Conservation (phyloP, 2,113 vertebrate species). For the Neoarius graeffei region DNA sequence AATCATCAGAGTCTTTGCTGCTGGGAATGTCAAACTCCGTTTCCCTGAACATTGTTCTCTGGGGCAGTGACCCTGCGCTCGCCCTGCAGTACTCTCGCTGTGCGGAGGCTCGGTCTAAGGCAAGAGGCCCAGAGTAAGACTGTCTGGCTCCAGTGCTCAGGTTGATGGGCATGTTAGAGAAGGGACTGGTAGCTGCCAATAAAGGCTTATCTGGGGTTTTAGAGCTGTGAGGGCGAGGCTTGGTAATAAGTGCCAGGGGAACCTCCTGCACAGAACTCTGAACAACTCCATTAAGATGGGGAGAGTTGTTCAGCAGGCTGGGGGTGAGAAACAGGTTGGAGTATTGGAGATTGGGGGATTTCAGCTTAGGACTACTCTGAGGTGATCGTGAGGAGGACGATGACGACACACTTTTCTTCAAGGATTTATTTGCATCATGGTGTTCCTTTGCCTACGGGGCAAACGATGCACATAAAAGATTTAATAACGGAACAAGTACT, state of each 20-base stretch:
- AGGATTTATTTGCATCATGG: slow-evolving; percentile 77
- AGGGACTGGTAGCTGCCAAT: slow-evolving; percentile 68
- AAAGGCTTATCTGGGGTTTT: slow-evolving; percentile 70
- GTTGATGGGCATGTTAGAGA: slow-evolving; percentile 81
- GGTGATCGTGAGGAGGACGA: slow-evolving; percentile 54
- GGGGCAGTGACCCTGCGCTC: slow-evolving; percentile 68
- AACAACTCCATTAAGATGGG: slow-evolving; percentile 81
- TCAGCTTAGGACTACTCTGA: slow-evolving; percentile 71
- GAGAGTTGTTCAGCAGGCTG: slow-evolving; percentile 78
- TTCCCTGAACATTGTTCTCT: slow-evolving; percentile 78
- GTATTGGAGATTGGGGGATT: slow-evolving; percentile 78
- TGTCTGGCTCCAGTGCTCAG: slow-evolving; percentile 80
- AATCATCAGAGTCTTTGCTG: slow-evolving; percentile 91
- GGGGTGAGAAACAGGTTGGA: slow-evolving; percentile 84
- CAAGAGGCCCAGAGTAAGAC: slow-evolving; percentile 63
- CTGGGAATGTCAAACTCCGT: slow-evolving; percentile 85
- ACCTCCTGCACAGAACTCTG: slow-evolving; percentile 85
- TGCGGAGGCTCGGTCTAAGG: slow-evolving; percentile 63
- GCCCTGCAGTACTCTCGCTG: slow-evolving; percentile 71
- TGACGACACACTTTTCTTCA: slow-evolving; percentile 78
- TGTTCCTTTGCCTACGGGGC: slow-evolving; percentile 77
- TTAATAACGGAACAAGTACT: slow-evolving; percentile 56
- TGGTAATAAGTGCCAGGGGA: slow-evolving; percentile 89
- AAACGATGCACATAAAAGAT: slow-evolving; percentile 48
- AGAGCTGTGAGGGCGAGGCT: slow-evolving; percentile 74